phyloP scores from a whole-genome alignment of 2,113 vertebrate species.

The Zapus hudsonius region DNA sequence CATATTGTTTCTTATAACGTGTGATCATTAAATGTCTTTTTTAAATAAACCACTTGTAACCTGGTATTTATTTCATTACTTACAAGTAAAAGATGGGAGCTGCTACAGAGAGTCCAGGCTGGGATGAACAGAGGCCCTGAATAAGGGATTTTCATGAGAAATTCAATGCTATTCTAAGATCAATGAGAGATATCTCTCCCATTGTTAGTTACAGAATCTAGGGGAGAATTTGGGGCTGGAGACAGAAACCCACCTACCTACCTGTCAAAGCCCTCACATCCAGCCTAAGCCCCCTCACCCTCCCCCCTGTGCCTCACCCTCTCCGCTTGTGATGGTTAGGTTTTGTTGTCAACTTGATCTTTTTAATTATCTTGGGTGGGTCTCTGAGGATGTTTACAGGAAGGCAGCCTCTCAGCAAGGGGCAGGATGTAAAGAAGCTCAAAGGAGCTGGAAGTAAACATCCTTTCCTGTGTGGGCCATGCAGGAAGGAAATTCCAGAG shows the following conservation, averaged over 20 bases:
- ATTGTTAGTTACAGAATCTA: background rate
- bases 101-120: background rate
- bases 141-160: background rate
- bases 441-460: too few relatives aligned
- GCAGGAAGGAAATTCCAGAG: too few relatives aligned
- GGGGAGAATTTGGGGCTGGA: background rate
- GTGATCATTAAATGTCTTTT: slow-evolving; percentile 63
- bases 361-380: too few relatives aligned
- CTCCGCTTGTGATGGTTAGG: too few relatives aligned
- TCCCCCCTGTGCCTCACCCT: too few relatives aligned
- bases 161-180: too few relatives aligned
- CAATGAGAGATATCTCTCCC: too few relatives aligned
- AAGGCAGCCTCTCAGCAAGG: too few relatives aligned
- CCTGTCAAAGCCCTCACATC: background rate
- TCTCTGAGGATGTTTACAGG: too few relatives aligned
- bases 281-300: background rate
- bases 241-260: background rate
- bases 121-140: background rate
- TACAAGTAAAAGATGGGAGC: background rate
- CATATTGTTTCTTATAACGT: slow-evolving; percentile 17
- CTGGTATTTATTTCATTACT: slow-evolving; percentile 52
- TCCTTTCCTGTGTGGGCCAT: too few relatives aligned
- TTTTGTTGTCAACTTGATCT: too few relatives aligned
- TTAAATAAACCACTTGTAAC: slow-evolving; percentile 1
- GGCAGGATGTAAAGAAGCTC: too few relatives aligned